Percentiles rank a stretch among this genome's conserved stretches.
These are phyloP conservation scores for Drosophila infuscata DNA, from an alignment of 2,888 invertebrate species.

Conservation along the genomic window DNA sequence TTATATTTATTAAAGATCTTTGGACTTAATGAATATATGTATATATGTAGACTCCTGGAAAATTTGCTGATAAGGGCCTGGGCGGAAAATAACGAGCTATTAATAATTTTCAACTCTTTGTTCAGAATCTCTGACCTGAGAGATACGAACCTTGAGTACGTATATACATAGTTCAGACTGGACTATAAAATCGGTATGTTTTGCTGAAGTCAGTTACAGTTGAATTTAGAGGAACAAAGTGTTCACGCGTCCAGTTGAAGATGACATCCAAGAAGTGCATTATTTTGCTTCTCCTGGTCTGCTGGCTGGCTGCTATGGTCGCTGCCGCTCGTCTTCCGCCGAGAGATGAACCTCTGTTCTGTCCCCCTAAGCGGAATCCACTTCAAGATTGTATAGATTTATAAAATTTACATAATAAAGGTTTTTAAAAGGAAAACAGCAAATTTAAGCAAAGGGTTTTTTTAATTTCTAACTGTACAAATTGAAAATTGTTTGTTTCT, in stretches of 20 bases:
- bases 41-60: background rate
- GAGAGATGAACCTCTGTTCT: too few species aligned
- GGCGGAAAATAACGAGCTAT: background rate
- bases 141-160: conserved; percentile 5
- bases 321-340: conserved; percentile 6
- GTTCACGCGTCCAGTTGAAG: conserved; percentile 9
- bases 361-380: background rate
- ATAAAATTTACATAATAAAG: background rate
- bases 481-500: background rate
- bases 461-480: too few species aligned
- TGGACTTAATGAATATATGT: background rate
- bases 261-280: conserved; percentile 49
- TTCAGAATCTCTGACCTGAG: background rate
- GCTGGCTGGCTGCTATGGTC: conserved; percentile 29
- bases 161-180: background rate
- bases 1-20: background rate
- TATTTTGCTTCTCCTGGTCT: conserved; percentile 40
- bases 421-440: background rate
- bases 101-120: conserved; percentile 12
- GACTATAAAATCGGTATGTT: conserved; percentile 31
- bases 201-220: conserved; percentile 16
- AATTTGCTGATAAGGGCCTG: conserved; percentile 8
- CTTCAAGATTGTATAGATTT: background rate
- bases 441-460: too few species aligned
- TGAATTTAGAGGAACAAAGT: conserved; percentile 15